Evolutionary conservation across 2,113 vertebrate genomes (phyloP).

Genomic region (Labeo rohita): DNA sequence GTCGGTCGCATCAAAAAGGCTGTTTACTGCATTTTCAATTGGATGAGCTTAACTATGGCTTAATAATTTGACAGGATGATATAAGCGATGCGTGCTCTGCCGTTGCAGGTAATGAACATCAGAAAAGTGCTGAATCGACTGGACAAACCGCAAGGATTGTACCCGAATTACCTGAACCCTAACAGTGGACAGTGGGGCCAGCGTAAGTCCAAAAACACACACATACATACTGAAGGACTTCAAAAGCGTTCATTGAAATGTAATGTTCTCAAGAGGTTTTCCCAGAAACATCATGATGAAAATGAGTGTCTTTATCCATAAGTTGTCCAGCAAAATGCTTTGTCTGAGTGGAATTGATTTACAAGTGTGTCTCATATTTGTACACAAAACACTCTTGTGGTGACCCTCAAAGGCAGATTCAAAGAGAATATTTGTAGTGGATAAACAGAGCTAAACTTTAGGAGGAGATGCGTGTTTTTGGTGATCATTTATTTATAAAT

Average conservation of each 20-base stretch:
- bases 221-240: neutral
- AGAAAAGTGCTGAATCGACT: conserved; percentile 90
- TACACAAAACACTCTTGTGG: neutral
- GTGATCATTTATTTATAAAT: neutral
- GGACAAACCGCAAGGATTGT: conserved; percentile 96
- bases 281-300: neutral
- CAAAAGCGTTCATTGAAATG: neutral
- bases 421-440: neutral
- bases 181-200: conserved; percentile 99
- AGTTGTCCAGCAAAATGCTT: neutral
- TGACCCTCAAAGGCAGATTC: neutral
- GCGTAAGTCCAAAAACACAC: conserved; percentile 83
- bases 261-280: neutral
- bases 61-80: conserved; percentile 3
- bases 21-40: conserved; percentile 13
- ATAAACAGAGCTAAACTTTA: neutral
- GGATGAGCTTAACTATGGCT: neutral
- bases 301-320: neutral
- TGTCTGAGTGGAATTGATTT: neutral
- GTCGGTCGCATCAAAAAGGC: conserved; percentile 16
- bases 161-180: conserved; percentile 98
- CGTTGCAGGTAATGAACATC: conserved; percentile 91
- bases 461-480: neutral
- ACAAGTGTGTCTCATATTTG: conserved; percentile 10
- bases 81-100: neutral